Evolutionary conservation across 2,797 vertebrate genomes (phyloP), one percentile per base, ranked within the genome.

Genomic region (Hafferia zeledoni): DNA sequence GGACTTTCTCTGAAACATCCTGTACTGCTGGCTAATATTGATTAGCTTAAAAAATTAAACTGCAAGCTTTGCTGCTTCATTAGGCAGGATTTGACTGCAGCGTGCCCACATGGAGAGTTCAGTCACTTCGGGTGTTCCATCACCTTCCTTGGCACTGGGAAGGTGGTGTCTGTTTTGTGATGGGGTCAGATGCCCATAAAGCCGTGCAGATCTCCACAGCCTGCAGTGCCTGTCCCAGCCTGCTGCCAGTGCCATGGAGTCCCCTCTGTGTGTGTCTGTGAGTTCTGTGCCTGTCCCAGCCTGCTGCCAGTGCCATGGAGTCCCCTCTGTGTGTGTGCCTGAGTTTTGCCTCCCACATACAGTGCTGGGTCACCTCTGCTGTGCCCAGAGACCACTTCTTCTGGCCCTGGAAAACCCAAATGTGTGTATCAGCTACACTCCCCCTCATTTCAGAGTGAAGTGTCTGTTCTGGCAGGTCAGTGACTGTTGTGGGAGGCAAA

Each of bases 31-130:
- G 68, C 93, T 91, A 47, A 78, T 94, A 90, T 90, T 93, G 95
- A 96, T 95, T 76, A 81, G 83, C 85, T 84, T 87, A 76, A 95
- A 81, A 95, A 95, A 95, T 86, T 78, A 88, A 83, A 83, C 88
- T 65, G 80, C 67, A 61, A 41, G 75, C 87, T 81, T 76, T 86
- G 55, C 83, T 78, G 85, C 80, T 83, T 75, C 0, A 4, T 89
- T 93, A 44, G 31, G 63, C 79, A 31, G 2, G n/a, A 6, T 83
- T 64, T 71, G 27, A 18, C 49, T 78, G 59, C 72, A 15, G 1
- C 0, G 0, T 41, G 44, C 35, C 43, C 49, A 0, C 0, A 0
- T 1, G 27, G 39, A 47, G 71, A 63, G 33, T 1, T 82, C 49
- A 23, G 18, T 25, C 80, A 9, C 68, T 59, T 39, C 0, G 6